Percentiles rank a stretch among this genome's conserved stretches.
Evolutionary conservation across 2,888 invertebrate species (phyloP).

Genomic region (Itoplectis maculator): DNA sequence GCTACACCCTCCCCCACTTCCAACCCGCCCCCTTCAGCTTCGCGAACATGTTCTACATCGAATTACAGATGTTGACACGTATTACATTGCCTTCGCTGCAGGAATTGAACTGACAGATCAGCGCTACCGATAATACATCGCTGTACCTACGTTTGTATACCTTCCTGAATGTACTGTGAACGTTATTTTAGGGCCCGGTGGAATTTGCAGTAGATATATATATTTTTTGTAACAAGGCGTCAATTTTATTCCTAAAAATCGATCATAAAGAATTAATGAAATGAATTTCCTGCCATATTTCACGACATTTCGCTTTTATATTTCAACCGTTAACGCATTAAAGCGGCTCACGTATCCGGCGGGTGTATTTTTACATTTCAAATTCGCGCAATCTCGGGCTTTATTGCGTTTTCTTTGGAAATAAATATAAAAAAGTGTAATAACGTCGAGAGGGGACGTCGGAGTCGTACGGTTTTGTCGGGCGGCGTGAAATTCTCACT

Average conservation of each 20-base stretch:
- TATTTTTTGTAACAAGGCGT: not conserved
- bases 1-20: not conserved
- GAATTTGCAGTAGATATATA: not conserved
- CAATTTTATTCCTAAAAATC: not conserved
- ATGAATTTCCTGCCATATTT: not conserved
- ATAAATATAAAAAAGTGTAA: not conserved
- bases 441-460: not conserved
- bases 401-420: not conserved
- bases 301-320: too few species aligned
- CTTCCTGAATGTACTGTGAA: not conserved
- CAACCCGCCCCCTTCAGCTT: not conserved
- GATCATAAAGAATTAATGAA: too few species aligned
- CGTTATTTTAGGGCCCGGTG: not conserved
- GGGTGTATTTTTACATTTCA: not conserved
- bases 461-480: not conserved
- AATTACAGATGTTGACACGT: conserved; percentile 52
- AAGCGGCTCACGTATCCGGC: not conserved
- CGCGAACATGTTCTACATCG: conserved; percentile 31
- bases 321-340: not conserved
- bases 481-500: not conserved
- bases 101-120: conserved; percentile 8
- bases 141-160: not conserved
- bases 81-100: conserved; percentile 27
- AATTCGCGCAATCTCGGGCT: not conserved
- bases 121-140: conserved; percentile 1